phyloP scores from a whole-genome alignment of 2,113 vertebrate species.

The Caloenas nicobarica region DNA sequence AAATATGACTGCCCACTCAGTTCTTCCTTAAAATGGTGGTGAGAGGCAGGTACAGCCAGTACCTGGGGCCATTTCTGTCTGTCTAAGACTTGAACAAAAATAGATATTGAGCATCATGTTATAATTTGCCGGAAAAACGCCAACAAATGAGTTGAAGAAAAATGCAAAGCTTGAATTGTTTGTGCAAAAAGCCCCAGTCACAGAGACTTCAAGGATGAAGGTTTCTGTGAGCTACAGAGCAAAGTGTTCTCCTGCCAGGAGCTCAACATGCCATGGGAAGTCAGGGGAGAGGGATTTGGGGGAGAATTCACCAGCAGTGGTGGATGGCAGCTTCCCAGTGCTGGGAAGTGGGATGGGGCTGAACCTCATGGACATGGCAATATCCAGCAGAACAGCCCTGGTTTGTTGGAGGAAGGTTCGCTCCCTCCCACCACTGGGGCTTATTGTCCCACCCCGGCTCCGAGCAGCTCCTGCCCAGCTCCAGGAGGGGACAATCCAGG shows the following conservation, averaged over 20 bases:
- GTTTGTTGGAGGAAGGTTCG: neutral
- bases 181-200: neutral
- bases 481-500: neutral
- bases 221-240: neutral
- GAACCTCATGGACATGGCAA: accelerated
- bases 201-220: neutral
- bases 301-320: neutral
- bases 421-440: neutral
- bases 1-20: neutral
- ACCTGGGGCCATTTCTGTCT: neutral
- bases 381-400: neutral
- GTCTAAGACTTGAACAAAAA: neutral
- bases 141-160: neutral
- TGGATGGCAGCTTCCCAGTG: neutral
- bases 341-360: neutral
- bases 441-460: neutral
- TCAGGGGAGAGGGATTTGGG: neutral
- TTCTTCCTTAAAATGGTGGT: neutral
- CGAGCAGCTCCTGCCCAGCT: neutral
- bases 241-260: neutral
- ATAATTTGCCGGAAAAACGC: neutral
- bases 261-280: neutral
- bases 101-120: neutral
- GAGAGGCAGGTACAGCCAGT: neutral
- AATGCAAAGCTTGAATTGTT: neutral